Evolutionary conservation across 2,888 invertebrate species (phyloP).

Genomic region (Tillus elongatus): DNA sequence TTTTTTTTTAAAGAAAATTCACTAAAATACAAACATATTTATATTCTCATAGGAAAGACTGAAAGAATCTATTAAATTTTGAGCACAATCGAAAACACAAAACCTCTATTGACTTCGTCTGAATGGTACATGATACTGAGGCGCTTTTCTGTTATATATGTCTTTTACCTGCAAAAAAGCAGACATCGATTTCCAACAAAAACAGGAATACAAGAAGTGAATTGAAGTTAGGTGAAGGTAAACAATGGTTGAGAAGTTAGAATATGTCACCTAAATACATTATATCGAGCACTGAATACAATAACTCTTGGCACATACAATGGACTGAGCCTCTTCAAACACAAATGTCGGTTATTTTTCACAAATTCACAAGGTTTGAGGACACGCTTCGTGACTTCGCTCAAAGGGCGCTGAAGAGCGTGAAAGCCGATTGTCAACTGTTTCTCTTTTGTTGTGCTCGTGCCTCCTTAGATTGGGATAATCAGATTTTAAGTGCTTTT

Average conservation of each 20-base stretch:
- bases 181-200: too few species aligned
- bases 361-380: constrained; percentile 28
- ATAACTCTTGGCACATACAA: constrained; percentile 9
- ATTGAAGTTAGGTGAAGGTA: background rate
- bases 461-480: constrained; percentile 23
- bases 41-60: too few species aligned
- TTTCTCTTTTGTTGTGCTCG: constrained; percentile 28
- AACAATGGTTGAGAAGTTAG: constrained; percentile 1
- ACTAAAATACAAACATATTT: too few species aligned
- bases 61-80: too few species aligned
- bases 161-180: constrained; percentile 2
- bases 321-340: constrained; percentile 16
- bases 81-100: too few species aligned
- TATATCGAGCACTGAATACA: constrained; percentile 7
- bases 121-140: too few species aligned
- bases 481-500: constrained; percentile 22
- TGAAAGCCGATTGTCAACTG: constrained; percentile 22
- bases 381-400: constrained; percentile 26
- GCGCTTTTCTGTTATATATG: too few species aligned
- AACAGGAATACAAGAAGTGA: too few species aligned
- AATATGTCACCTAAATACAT: constrained; percentile 4
- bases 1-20: too few species aligned
- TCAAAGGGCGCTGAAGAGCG: constrained; percentile 15
- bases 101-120: too few species aligned
- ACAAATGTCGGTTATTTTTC: constrained; percentile 31